Percentiles rank a stretch among this genome's conserved stretches.
Conservation (phyloP, 2,113 vertebrate species). For the Pan troglodytes region NHGRI_mPanTro3-v2.1_pri NC_072419.2:63731501-63732000, state of each 20-base stretch:
- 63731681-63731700: accelerated
- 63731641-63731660: neutral
- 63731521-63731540: accelerated
- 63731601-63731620: neutral
- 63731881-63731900: constrained; percentile 79
- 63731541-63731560: neutral
- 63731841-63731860: constrained; percentile 38
- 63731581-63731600: neutral
- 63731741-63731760: constrained; percentile 82
- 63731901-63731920: constrained; percentile 40
- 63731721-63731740: constrained; percentile 81
- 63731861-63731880: constrained; percentile 87
- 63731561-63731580: neutral
- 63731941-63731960: neutral
- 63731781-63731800: constrained; percentile 74
- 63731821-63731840: neutral
- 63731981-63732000: neutral
- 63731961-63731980: accelerated
- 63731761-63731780: constrained; percentile 77
- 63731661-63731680: neutral
- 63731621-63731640: neutral
- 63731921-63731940: neutral
- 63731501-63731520: neutral
- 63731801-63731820: constrained; percentile 80
- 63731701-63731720: constrained; percentile 42